Evolutionary conservation across 1,140 invertebrate genomes (phyloP).

Genomic region (Papilio glaucus): DNA sequence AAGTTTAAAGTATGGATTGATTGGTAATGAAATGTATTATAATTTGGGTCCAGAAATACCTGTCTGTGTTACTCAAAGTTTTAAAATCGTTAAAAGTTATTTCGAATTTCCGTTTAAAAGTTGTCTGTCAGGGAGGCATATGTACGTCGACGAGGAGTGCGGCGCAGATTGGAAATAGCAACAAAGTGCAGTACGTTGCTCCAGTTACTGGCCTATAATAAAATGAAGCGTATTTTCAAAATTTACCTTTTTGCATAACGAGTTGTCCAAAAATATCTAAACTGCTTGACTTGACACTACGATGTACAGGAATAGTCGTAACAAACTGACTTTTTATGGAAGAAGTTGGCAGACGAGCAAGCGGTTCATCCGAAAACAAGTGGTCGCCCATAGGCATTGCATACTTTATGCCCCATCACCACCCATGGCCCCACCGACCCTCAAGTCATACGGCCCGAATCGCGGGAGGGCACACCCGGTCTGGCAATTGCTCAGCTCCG

Average conservation of each 20-base stretch:
- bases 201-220: constrained; percentile 42
- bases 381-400: too few relatives aligned
- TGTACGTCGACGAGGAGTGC: constrained; percentile 43
- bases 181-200: constrained; percentile 49
- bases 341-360: too few relatives aligned
- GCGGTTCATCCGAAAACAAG: too few relatives aligned
- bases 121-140: neutral
- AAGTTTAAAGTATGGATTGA: neutral
- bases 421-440: neutral
- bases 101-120: constrained; percentile 4
- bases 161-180: constrained; percentile 47
- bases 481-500: neutral
- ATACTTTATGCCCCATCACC: too few relatives aligned
- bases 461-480: neutral
- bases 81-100: constrained; percentile 24
- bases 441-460: neutral
- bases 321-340: too few relatives aligned
- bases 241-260: neutral
- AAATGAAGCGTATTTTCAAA: constrained; percentile 43
- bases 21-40: neutral
- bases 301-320: too few relatives aligned
- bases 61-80: neutral
- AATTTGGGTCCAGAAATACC: too few relatives aligned
- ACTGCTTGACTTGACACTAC: neutral
- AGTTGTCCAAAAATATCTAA: neutral